These are phyloP conservation scores for Diplazon laetatorius DNA, from an alignment of 2,888 invertebrate species.

Conservation along the genomic window DNA sequence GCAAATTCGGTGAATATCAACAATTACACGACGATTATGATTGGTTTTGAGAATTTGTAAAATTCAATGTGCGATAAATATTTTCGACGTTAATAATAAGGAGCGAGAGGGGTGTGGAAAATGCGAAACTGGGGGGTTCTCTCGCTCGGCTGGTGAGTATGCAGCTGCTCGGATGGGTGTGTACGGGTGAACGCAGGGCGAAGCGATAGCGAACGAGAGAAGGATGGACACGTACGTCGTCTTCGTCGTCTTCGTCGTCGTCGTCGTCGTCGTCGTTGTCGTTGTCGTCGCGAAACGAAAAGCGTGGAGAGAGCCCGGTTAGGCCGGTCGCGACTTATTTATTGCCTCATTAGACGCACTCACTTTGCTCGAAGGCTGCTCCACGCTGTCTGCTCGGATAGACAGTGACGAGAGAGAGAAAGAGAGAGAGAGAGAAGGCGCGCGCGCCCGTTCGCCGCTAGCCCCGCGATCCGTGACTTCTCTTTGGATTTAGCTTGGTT, in stretches of 20 bases:
- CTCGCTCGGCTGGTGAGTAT: too few species aligned
- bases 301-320: slow-evolving; percentile 81
- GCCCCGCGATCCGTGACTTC: slow-evolving; percentile 28
- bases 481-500: slow-evolving; percentile 68
- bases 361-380: slow-evolving; percentile 81
- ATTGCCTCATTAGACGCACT: slow-evolving; percentile 83
- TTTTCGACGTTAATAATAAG: too few species aligned
- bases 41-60: too few species aligned
- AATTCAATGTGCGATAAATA: too few species aligned
- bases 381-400: slow-evolving; percentile 83
- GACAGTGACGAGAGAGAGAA: slow-evolving; percentile 81
- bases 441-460: not conserved
- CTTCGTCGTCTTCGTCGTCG: too few species aligned
- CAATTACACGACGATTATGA: too few species aligned
- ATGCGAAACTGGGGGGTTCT: too few species aligned
- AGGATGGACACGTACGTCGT: slow-evolving; percentile 80
- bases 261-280: slow-evolving; percentile 70
- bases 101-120: too few species aligned
- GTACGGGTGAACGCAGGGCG: too few species aligned
- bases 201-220: slow-evolving; percentile 72
- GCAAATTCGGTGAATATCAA: too few species aligned
- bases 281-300: slow-evolving; percentile 73
- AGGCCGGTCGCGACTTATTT: slow-evolving; percentile 81
- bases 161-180: too few species aligned
- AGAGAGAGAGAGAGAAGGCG: too few species aligned